These are phyloP conservation scores for Drosophila mimetica DNA, from an alignment of 2,888 invertebrate genomes.

Conservation along the genomic window DNA sequence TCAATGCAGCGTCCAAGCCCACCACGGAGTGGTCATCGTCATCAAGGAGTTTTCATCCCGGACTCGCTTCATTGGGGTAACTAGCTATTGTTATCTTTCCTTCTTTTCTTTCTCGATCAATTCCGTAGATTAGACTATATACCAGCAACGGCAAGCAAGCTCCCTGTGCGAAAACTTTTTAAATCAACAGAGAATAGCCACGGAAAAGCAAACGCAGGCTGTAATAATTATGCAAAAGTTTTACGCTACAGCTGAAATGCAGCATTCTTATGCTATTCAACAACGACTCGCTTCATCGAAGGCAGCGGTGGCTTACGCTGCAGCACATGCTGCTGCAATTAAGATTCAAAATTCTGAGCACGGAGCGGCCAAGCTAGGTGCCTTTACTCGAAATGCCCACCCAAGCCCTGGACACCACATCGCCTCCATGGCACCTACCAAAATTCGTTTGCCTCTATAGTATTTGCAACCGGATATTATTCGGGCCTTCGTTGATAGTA, in stretches of 20 bases:
- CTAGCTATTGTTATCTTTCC: too few species aligned
- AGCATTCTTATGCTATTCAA: slow-evolving; percentile 88
- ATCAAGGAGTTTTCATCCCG: too few species aligned
- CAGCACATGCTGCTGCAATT: slow-evolving; percentile 89
- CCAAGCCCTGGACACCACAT: slow-evolving; percentile 87
- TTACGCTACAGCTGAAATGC: slow-evolving; percentile 88
- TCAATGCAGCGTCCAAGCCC: too few species aligned
- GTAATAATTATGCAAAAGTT: slow-evolving; percentile 87
- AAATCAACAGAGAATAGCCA: slow-evolving; percentile 89
- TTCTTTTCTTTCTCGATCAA: too few species aligned
- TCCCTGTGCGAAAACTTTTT: slow-evolving; percentile 89
- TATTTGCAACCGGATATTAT: slow-evolving; percentile 69
- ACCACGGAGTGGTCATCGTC: too few species aligned
- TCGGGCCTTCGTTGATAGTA: slow-evolving; percentile 74
- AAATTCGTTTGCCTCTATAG: slow-evolving; percentile 76
- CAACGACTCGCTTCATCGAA: slow-evolving; percentile 90
- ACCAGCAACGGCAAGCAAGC: too few species aligned
- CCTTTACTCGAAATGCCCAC: slow-evolving; percentile 87
- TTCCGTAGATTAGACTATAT: too few species aligned
- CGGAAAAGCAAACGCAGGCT: slow-evolving; percentile 90
- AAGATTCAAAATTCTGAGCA: slow-evolving; percentile 88
- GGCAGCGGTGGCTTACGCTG: slow-evolving; percentile 89
- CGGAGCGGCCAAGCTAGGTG: slow-evolving; percentile 87
- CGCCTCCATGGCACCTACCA: slow-evolving; percentile 81
- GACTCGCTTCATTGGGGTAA: too few species aligned